Conservation (phyloP, 2,888 invertebrate genomes). For the Malachius bipustulatus region DNA sequence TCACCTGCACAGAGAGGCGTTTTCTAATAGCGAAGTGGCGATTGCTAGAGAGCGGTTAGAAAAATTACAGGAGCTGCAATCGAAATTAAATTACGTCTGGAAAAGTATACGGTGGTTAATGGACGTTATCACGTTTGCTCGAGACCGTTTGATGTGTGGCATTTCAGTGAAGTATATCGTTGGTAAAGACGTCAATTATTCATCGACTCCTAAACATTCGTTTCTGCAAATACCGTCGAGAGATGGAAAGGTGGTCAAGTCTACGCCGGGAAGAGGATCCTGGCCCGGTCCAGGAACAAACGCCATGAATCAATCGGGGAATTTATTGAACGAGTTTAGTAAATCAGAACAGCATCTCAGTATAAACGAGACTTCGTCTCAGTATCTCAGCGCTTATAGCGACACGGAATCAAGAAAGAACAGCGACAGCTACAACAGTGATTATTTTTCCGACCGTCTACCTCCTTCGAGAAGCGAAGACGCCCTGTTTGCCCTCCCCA, state of each 20-base stretch:
- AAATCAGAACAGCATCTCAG: conserved; percentile 71
- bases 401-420: conserved; percentile 33
- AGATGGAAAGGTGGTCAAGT: conserved; percentile 59
- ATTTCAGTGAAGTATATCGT: conserved; percentile 38
- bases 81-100: conserved; percentile 81
- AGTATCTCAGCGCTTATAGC: conserved; percentile 43
- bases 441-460: conserved; percentile 39
- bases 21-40: conserved; percentile 77
- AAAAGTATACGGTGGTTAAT: conserved; percentile 91
- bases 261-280: conserved; percentile 67
- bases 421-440: conserved; percentile 32
- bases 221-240: conserved; percentile 57
- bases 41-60: conserved; percentile 74
- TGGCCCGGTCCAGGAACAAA: conserved; percentile 71
- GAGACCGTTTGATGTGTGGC: conserved; percentile 53
- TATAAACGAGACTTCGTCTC: conserved; percentile 43
- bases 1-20: conserved; percentile 88
- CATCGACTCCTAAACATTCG: conserved; percentile 39
- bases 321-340: conserved; percentile 52
- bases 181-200: conserved; percentile 29
- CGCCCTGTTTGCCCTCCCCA: conserved; percentile 42
- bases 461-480: conserved; percentile 75
- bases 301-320: conserved; percentile 38
- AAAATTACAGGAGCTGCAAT: conserved; percentile 74
- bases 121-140: conserved; percentile 87